Base-by-base conservation (phyloP, 2,113 vertebrate species). In the Smithornis capensis region DNA sequence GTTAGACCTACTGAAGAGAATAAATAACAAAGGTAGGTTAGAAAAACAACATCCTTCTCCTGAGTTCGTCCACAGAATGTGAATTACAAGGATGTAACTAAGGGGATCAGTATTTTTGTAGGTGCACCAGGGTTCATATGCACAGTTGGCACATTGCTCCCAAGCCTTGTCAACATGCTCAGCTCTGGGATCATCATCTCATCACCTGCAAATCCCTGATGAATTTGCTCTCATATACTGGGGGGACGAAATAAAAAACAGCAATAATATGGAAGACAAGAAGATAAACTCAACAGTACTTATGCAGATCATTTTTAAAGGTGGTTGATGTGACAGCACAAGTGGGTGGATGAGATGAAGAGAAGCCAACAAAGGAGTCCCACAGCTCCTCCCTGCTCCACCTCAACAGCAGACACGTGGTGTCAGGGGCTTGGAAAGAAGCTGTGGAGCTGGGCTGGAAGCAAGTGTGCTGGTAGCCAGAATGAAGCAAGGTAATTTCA, bases 1-100 rank as follows among this genome's bases (percentile, higher is more conserved):
- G 93, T 90, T 81, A 95, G 65, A 73, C 38, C 53, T 52, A 55
- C 88, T 91, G 94, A 94, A 76, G 49, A 67, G 76, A 94, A 95
- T 68, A 91, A 86, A 49, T 56, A 70, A 63, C 37, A 90, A 90
- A 92, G 95, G 79, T 50, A 89, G 77, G 79, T 62, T 67, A 70
- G 92, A 95, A 92, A 81, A 42, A 45, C 67, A 77, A 35, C 71
- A 86, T 83, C 76, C 83, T 71, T 35, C 31, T 60, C 37, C 81
- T 81, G 85, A 4, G 23, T 81, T 83, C 79, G 68, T 19, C 91
- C 95, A 68, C 75, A 95, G 88, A 87, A 63, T 49, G 28, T 11
- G 33, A 77, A 80, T 76, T 37, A 45, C 4, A n/a, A 83, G 33
- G 35, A 10, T 33, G 33, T 13, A 81, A 55, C 57, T 7, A 11